Evolutionary conservation across 2,797 vertebrate genomes (phyloP).

Genomic region (Tapirus indicus): DNA sequence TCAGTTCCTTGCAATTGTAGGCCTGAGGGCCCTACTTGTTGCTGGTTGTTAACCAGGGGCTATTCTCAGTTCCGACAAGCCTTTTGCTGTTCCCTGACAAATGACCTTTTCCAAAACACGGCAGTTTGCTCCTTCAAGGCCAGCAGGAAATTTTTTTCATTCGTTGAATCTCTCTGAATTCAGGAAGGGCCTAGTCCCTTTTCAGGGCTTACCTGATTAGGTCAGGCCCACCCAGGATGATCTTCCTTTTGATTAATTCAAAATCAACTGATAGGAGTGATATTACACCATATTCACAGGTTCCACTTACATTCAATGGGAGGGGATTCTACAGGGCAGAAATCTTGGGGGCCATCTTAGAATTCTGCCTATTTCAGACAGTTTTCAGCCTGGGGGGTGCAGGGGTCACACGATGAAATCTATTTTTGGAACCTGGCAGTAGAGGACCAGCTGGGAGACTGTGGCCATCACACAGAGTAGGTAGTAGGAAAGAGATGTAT

Average conservation of each 20-base stretch:
- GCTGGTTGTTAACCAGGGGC: not conserved
- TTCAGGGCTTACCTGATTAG: not conserved
- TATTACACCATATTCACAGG: not conserved
- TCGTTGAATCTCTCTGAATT: constrained; percentile 9
- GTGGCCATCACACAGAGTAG: not conserved
- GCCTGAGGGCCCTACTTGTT: not conserved
- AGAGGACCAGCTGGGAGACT: not conserved
- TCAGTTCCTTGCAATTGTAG: not conserved
- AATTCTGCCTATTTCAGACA: not conserved
- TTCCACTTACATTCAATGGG: not conserved
- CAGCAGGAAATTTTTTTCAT: not conserved
- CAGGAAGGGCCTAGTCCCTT: not conserved
- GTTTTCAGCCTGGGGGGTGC: not conserved
- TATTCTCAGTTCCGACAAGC: not conserved
- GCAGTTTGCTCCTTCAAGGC: not conserved
- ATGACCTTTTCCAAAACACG: not conserved
- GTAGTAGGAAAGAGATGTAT: not conserved
- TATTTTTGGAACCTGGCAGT: not conserved
- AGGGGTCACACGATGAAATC: not conserved
- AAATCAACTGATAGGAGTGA: not conserved
- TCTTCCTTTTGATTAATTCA: not conserved
- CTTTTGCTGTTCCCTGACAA: not conserved
- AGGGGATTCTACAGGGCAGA: not conserved
- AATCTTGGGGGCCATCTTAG: not conserved
- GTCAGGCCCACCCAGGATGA: not conserved